phyloP scores from a whole-genome alignment of 1,140 invertebrate genomes.

The Zaprionus capensis region DNA sequence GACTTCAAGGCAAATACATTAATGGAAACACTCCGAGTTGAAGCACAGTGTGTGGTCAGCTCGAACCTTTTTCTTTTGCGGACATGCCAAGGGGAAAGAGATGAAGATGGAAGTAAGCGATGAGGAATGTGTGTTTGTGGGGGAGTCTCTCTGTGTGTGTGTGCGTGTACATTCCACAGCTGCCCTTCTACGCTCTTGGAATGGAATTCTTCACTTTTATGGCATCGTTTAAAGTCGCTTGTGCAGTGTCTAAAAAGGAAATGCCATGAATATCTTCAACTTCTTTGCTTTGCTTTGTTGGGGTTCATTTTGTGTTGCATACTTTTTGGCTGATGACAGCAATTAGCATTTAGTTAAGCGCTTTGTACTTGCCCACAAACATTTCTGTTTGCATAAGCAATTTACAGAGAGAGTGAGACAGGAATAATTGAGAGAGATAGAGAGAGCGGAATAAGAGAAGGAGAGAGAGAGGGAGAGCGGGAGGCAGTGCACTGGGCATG shows the following conservation, averaged over 20 bases:
- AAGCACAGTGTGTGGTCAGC: constrained; percentile 20
- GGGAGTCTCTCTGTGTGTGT: background rate
- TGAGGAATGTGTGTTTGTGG: constrained; percentile 30
- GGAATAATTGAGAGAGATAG: too few relatives aligned
- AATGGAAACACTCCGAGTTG: constrained; percentile 20
- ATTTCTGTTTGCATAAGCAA: constrained; percentile 13
- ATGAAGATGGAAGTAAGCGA: constrained; percentile 23
- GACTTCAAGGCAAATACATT: background rate
- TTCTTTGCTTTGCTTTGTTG: constrained; percentile 5
- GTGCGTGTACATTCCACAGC: constrained; percentile 46
- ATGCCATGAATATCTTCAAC: constrained; percentile 26
- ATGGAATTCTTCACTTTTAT: constrained; percentile 30
- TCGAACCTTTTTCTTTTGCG: constrained; percentile 29
- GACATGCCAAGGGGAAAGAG: background rate
- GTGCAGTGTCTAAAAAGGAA: background rate
- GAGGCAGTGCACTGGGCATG: constrained; percentile 37
- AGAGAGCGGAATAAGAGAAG: background rate
- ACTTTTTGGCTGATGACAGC: constrained; percentile 52
- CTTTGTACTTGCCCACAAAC: constrained; percentile 45
- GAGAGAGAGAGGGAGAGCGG: background rate
- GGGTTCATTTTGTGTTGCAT: constrained; percentile 31
- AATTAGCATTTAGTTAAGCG: constrained; percentile 69
- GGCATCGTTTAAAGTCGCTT: constrained; percentile 40
- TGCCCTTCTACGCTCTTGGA: constrained; percentile 11
- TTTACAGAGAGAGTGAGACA: background rate